Base-by-base conservation (phyloP, 2,888 invertebrate genomes). In the Chymomyza fuscimana region DNA sequence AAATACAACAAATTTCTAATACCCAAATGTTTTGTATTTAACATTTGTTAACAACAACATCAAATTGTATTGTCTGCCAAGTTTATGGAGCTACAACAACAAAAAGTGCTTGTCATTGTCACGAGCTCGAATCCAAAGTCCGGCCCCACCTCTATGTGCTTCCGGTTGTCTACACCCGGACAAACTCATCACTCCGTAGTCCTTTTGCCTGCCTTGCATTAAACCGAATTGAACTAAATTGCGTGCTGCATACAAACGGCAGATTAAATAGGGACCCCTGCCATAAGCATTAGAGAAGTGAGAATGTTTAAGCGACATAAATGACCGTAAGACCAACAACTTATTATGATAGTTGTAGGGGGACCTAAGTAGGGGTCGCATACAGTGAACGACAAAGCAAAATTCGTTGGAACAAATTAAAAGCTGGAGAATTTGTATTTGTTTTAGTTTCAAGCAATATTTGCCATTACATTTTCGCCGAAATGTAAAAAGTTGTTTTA, bases 191-290 rank as follows among this genome's bases (percentile, higher is more conserved):
- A 54, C 54, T 46, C 12, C 12, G 40, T 46, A 12, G 40, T 54
- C 19, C 22, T 54, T 54, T 19, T 54, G 54, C 19, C 22, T 19
- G 54, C 54, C 54, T 54, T 54, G 54, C 19, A 54, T 54, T 54
- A 22, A 22, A 54, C 9, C 22, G 22, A 54, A 58, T 58, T 54
- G 54, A 22, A 54, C 7, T 54, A 54, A 15, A 58, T 58, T 25
- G 81, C 67, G 81, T 72, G 68, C 71, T 73, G 83, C 86, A 84
- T 84, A 86, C 79, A 79, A 78, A 84, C 81, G 78, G 73, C 73
- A 77, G 84, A 82, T 84, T 84, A 85, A 73, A 32, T 32, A 76
- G 46, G 70, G 70, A 74, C 70, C 59, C 16, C 22, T 52, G 52
- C 16, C 16, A 16, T 16, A 54, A 16, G 54, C 54, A 12, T 32